Base-by-base conservation (phyloP, 2,888 invertebrate genomes). In the Rhagonycha lutea region DNA sequence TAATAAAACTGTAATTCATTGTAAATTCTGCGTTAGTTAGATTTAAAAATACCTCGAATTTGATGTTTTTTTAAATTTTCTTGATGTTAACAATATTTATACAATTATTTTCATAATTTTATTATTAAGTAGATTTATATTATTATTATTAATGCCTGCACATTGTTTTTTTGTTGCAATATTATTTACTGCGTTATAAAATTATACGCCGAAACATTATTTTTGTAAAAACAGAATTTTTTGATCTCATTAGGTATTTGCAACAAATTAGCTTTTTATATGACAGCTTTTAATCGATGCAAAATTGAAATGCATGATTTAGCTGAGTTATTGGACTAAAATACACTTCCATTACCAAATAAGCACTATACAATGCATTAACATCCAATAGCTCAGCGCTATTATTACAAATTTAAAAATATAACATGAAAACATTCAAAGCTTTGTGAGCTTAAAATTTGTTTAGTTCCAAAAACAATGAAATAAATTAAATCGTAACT, bases 81-180 rank as follows among this genome's bases (percentile, higher is more conserved):
- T 78, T 70, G 75, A 74, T 76, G 78, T 78, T 72, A 71, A 76
- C 70, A 74, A 76, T n/a, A n/a, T 74, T 76, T 76, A 75, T 75
- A 70, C 26, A 74, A 68, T 76, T 76, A 73, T 76, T 76, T 78
- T 76, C 78, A 78, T 76, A 72, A 76, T 76, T 18, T 70, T 68
- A 47, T 47, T 47, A 47, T 47, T 47, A 47, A 18, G 23, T 65
- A 65, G 26, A 65, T 65, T 65, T n/a, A 14, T 23, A 62, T 14
- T 65, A 71, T 81, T 82, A 79, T 77, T 72, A 80, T 81, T 78
- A 79, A 79, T 82, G 82, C 82, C 80, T 82, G 82, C 82, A 81
- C 77, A 81, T 75, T 79, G 76, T 77, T 63, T 77, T 47, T 78
- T 74, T 77, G 78, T 72, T 80, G 80, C 79, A 80, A 81, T 79